Conservation (phyloP, 2,797 vertebrate species). For the Platyrinchus mystaceus region DNA sequence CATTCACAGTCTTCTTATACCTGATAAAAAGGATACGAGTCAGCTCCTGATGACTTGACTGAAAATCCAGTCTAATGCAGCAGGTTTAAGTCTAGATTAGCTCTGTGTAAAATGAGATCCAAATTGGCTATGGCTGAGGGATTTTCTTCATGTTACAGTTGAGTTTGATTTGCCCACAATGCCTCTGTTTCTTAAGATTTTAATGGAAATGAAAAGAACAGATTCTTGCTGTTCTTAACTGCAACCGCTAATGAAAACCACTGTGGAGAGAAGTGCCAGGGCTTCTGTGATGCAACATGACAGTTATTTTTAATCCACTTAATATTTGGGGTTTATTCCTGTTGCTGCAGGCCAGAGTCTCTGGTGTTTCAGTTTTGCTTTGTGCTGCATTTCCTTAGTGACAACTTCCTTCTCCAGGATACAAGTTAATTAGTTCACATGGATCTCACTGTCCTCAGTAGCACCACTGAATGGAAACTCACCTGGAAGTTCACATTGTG, state of each 20-base stretch:
- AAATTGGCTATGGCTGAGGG: neutral
- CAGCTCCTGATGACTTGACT: neutral
- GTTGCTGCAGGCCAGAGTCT: neutral
- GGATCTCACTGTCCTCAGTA: neutral
- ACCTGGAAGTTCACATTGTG: neutral
- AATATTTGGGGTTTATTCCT: slow-evolving; percentile 4
- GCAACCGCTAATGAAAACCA: neutral
- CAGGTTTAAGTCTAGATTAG: neutral
- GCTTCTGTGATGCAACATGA: neutral
- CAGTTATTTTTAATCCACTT: slow-evolving; percentile 17
- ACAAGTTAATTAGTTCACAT: neutral
- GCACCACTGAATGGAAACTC: neutral
- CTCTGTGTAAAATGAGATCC: neutral
- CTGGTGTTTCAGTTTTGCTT: neutral
- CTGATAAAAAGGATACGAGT: neutral
- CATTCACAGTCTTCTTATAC: neutral
- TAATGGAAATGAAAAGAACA: neutral
- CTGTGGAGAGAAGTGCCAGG: neutral
- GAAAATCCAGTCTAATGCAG: neutral
- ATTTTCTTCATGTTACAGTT: neutral
- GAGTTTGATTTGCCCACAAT: neutral
- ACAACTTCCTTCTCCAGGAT: neutral
- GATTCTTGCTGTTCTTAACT: neutral
- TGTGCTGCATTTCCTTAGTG: neutral
- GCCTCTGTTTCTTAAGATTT: neutral